phyloP scores from a whole-genome alignment of 2,797 vertebrate species.

The Phataginus tricuspis region DNA sequence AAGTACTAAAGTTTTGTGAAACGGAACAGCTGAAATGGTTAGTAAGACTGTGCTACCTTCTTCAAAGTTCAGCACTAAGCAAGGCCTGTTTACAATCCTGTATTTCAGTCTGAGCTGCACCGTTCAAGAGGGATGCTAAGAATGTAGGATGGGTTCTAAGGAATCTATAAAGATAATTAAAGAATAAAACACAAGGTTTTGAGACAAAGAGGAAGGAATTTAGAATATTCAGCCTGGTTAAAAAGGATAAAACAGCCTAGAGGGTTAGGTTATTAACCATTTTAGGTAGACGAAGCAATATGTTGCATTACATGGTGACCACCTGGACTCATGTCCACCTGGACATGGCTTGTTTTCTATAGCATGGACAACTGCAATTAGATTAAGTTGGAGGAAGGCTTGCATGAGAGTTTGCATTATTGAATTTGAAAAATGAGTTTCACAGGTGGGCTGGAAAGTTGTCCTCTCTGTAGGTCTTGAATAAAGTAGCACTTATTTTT shows the following conservation, averaged over 20 bases:
- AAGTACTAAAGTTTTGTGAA: slow-evolving; percentile 37
- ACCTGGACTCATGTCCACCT: neutral
- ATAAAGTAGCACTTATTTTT: neutral
- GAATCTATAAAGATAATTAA: slow-evolving; percentile 3
- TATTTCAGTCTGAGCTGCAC: neutral
- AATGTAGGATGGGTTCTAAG: neutral
- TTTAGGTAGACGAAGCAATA: neutral
- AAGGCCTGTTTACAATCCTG: neutral
- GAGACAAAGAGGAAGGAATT: slow-evolving; percentile 54
- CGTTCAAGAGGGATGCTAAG: neutral
- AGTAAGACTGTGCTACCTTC: neutral
- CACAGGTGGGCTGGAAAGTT: neutral
- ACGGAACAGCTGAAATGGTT: neutral
- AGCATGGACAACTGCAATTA: neutral
- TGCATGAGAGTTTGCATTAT: neutral
- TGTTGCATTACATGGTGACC: neutral
- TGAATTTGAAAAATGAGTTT: neutral
- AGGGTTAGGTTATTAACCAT: neutral
- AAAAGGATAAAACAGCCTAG: neutral
- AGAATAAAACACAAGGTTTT: neutral
- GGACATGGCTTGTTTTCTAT: neutral
- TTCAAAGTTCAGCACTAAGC: neutral
- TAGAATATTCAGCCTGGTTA: neutral
- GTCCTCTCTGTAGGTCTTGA: neutral
- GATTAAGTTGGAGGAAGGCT: neutral